These are phyloP conservation scores for Arenicola marina DNA, from an alignment of 2,888 invertebrate genomes.

Conservation along the genomic window DNA sequence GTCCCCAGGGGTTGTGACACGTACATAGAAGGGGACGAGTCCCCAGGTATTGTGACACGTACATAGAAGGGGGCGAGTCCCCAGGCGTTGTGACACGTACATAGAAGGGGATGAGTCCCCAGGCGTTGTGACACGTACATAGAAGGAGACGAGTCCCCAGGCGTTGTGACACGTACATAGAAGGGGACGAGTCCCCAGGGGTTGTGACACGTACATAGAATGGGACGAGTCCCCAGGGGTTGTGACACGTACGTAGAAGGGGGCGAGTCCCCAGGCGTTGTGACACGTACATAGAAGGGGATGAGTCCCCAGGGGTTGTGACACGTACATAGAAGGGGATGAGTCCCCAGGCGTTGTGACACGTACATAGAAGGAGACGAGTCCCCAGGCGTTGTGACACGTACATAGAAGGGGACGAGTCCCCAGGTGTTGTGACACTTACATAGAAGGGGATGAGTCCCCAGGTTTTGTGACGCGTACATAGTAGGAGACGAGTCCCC, in stretches of 20 bases:
- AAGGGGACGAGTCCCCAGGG: conserved; percentile 59
- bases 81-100: conserved; percentile 52
- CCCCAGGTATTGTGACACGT: too few species aligned
- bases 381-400: conserved; percentile 51
- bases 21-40: conserved; percentile 58
- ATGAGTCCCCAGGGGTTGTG: conserved; percentile 57
- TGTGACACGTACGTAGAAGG: conserved; percentile 59
- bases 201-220: conserved; percentile 59
- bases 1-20: too few species aligned
- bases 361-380: conserved; percentile 59
- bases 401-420: conserved; percentile 58
- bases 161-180: conserved; percentile 55
- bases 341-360: conserved; percentile 52
- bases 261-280: conserved; percentile 52
- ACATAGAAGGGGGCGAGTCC: conserved; percentile 60
- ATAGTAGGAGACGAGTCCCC: conserved; percentile 58
- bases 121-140: conserved; percentile 53
- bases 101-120: conserved; percentile 58
- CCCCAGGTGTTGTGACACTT: too few species aligned
- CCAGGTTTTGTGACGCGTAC: too few species aligned
- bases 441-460: conserved; percentile 60
- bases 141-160: conserved; percentile 57
- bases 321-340: conserved; percentile 59
- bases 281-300: conserved; percentile 60
- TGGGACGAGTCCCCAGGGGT: conserved; percentile 57